Evolutionary conservation across 1,140 invertebrate genomes (phyloP).

Genomic region (Tetragnatha versicolor): DNA sequence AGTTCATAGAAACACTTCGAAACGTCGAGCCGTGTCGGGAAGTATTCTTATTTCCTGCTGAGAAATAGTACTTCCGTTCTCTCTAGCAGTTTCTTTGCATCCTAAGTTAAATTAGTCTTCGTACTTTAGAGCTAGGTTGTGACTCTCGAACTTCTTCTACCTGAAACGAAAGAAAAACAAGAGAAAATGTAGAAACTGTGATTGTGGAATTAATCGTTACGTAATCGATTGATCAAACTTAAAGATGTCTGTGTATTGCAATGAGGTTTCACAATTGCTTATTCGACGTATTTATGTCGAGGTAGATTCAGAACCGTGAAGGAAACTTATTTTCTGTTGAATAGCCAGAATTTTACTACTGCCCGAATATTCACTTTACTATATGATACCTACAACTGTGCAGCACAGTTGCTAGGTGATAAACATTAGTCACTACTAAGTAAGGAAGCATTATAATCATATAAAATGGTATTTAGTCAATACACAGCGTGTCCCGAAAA

Average conservation of each 20-base stretch:
- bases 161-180: not conserved
- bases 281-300: not conserved
- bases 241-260: not conserved
- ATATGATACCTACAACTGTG: too few relatives aligned
- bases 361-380: too few relatives aligned
- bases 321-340: not conserved
- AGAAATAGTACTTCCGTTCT: not conserved
- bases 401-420: too few relatives aligned
- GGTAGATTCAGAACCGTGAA: not conserved
- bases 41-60: not conserved
- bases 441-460: too few relatives aligned
- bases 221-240: not conserved
- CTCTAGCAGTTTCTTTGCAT: not conserved
- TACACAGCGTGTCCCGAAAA: too few relatives aligned
- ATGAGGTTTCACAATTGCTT: not conserved
- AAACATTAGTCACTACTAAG: too few relatives aligned
- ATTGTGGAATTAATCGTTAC: too few relatives aligned
- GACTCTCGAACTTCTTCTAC: constrained; percentile 20
- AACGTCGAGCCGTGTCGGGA: not conserved
- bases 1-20: not conserved
- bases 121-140: not conserved
- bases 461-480: too few relatives aligned
- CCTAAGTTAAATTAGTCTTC: not conserved
- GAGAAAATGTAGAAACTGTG: not conserved
- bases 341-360: not conserved